Evolutionary conservation across 2,113 vertebrate genomes (phyloP).

Genomic region (Gymnobelideus leadbeateri): DNA sequence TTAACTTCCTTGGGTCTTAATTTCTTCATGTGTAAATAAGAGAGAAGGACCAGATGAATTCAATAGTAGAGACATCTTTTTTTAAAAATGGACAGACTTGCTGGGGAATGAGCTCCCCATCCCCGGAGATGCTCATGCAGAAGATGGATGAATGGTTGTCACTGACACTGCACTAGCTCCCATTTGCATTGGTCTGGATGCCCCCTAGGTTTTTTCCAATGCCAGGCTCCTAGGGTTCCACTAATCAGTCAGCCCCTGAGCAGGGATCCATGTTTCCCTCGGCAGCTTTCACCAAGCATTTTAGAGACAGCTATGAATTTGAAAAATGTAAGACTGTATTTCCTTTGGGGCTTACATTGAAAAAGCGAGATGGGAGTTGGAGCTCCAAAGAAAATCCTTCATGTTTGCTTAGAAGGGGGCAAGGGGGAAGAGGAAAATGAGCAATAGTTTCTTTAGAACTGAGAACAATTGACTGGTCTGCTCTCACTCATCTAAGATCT

Average conservation of each 20-base stretch:
- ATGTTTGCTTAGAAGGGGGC: background rate
- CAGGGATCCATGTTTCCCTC: background rate
- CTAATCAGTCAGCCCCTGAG: background rate
- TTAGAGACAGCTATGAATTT: background rate
- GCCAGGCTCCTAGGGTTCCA: background rate
- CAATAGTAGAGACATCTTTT: too few species aligned
- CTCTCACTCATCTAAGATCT: background rate
- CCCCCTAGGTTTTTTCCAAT: background rate
- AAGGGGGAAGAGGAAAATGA: too few species aligned
- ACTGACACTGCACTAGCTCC: background rate
- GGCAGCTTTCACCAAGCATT: background rate
- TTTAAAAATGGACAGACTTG: background rate
- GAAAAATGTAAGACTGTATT: background rate
- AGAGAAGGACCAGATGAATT: too few species aligned
- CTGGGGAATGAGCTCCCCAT: background rate
- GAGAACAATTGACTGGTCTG: background rate
- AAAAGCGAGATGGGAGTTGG: background rate
- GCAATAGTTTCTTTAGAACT: background rate
- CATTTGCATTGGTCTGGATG: background rate
- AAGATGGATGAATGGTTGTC: background rate
- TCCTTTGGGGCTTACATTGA: background rate
- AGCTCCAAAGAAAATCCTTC: background rate
- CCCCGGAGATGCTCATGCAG: background rate
- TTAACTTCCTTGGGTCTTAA: background rate
- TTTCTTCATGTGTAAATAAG: too few species aligned